phyloP scores from a whole-genome alignment of 2,113 vertebrate species.

The Spermophilus dauricus region DNA sequence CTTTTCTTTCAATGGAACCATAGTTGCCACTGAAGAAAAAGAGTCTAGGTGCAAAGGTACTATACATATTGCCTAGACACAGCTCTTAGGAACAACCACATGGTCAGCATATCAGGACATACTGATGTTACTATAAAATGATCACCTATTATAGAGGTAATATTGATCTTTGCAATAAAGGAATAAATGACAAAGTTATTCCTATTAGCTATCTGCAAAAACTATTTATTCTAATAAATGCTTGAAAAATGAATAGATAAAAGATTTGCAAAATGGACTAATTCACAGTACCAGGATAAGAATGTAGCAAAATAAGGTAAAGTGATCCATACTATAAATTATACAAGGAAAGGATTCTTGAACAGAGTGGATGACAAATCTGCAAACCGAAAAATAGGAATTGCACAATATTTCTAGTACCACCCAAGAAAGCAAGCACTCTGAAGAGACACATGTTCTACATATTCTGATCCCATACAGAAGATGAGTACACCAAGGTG shows the following conservation, averaged over 20 bases:
- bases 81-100: not conserved
- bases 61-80: not conserved
- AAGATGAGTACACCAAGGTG: not conserved
- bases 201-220: not conserved
- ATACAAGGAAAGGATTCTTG: not conserved
- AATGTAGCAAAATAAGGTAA: slow-evolving; percentile 9
- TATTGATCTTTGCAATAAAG: not conserved
- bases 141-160: not conserved
- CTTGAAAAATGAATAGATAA: slow-evolving; percentile 32
- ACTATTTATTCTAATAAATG: not conserved
- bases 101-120: not conserved
- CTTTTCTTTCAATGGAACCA: not conserved
- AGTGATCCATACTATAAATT: not conserved
- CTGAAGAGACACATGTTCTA: not conserved
- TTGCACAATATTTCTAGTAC: not conserved
- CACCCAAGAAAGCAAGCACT: not conserved
- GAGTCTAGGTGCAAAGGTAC: not conserved
- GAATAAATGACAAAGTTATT: not conserved
- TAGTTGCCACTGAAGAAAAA: not conserved
- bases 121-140: not conserved
- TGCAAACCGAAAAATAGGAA: slow-evolving; percentile 18
- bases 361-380: not conserved
- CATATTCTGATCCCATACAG: not conserved
- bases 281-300: not conserved
- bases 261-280: not conserved